These are phyloP conservation scores for Pachypeltis micranthus DNA, from an alignment of 1,140 invertebrate species.

Conservation along the genomic window DNA sequence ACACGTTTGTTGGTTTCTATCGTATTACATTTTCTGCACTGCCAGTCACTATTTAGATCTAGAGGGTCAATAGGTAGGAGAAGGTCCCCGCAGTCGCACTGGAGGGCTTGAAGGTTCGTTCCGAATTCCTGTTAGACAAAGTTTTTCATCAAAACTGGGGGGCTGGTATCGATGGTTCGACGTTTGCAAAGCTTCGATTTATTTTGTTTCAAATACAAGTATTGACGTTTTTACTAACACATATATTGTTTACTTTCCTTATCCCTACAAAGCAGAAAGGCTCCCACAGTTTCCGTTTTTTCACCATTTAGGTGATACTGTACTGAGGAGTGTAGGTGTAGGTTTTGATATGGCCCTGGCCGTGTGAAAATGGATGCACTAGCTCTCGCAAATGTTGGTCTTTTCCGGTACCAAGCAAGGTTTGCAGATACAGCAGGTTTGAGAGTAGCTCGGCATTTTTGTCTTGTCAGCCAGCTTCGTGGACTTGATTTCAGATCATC, in stretches of 20 bases:
- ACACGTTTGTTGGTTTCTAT: conserved; percentile 34
- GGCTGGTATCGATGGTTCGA: neutral
- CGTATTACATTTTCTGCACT: conserved; percentile 38
- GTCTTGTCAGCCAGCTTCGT: no score
- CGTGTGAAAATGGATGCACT: no score
- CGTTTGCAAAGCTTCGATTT: neutral
- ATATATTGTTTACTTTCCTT: neutral
- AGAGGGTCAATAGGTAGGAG: conserved; percentile 38
- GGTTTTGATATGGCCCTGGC: no score
- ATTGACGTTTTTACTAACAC: neutral
- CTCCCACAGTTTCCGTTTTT: neutral
- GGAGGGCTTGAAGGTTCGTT: conserved; percentile 38
- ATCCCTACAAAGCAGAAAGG: neutral
- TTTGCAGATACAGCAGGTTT: no score
- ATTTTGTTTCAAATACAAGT: neutral
- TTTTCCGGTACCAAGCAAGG: no score
- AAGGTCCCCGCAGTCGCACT: conserved; percentile 34
- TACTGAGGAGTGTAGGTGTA: no score
- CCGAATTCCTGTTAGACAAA: conserved; percentile 31
- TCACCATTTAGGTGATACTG: neutral
- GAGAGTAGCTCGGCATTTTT: no score
- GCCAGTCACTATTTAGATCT: conserved; percentile 35
- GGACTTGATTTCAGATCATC: no score
- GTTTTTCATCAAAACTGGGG: neutral
- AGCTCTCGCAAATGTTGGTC: no score